These are phyloP conservation scores for Heliconius hermathena DNA, from an alignment of 1,140 invertebrate species.

Conservation along the genomic window DNA sequence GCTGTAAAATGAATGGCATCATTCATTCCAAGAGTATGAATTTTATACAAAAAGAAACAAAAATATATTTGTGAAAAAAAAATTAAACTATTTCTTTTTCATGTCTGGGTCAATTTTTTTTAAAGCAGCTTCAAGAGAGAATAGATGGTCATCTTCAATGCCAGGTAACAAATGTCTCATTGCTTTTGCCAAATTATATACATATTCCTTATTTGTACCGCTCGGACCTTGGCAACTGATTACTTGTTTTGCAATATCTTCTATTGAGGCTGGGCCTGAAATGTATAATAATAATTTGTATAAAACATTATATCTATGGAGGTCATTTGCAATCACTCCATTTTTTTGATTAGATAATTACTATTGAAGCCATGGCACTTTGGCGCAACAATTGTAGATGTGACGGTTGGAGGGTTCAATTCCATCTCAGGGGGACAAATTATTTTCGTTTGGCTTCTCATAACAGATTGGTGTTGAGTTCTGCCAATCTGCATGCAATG, in stretches of 20 bases:
- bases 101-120: slow-evolving; percentile 60
- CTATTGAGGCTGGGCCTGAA: slow-evolving; percentile 86
- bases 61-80: slow-evolving; percentile 10
- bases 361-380: too few relatives aligned
- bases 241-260: slow-evolving; percentile 91
- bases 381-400: too few relatives aligned
- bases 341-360: background rate
- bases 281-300: slow-evolving; percentile 33
- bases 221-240: slow-evolving; percentile 88
- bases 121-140: slow-evolving; percentile 86
- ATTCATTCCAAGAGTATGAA: background rate
- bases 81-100: slow-evolving; percentile 30
- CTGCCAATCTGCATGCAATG: too few relatives aligned
- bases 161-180: slow-evolving; percentile 89
- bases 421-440: too few relatives aligned
- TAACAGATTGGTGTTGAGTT: too few relatives aligned
- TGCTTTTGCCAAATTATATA: slow-evolving; percentile 91
- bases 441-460: too few relatives aligned
- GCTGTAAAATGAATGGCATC: background rate
- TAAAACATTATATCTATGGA: background rate
- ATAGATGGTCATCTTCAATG: slow-evolving; percentile 89
- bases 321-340: background rate
- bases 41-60: background rate
- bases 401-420: too few relatives aligned
- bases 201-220: slow-evolving; percentile 94